Evolutionary conservation across 2,888 invertebrate genomes (phyloP), one percentile per base, ranked within the genome.

Genomic region (Drosophila nigricruria): DNA sequence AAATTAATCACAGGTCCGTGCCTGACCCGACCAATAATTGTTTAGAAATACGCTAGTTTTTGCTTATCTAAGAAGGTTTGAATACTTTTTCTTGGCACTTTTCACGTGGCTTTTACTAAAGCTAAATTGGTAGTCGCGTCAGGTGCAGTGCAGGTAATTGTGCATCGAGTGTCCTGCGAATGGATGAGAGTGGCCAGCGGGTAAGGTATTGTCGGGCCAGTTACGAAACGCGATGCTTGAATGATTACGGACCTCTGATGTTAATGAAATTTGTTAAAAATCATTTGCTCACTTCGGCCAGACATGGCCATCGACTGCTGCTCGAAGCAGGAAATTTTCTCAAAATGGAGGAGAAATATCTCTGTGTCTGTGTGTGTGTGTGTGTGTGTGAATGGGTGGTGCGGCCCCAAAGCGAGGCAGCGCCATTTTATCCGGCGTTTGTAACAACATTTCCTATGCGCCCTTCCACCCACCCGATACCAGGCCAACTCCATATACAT

Each of bases 221-320:
- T 88, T 86, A 77, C 84, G 87, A 88, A 87, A 91, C 89, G 88
- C 90, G 90, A 90, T 91, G 91, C 91, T 90, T 91, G 91, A 91
- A 89, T 91, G 91, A 91, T 91, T 91, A 91, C 90, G 86, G 85
- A 88, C 86, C 91, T 91, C 91, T 91, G 91, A 90, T 89, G 85
- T 90, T 91, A 88, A 90, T 89, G 88, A 85, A 91, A 90, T 87
- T 89, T 89, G 91, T 84, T 88, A 82, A 90, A 87, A 87, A 87
- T 88, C 87, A 90, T 87, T 81, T 81, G 74, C 85, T 86, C 76
- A 63, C 60, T 59, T 72, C 68, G 70, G 59, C 70, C 73, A 74
- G 73, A 70, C 62, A 56, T 56, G 53, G 68, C 69, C 47, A 64
- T 61, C 62, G 43, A 63, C 53, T 53, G 67, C 54, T 36, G 66